phyloP scores from a whole-genome alignment of 1,140 invertebrate genomes.

The Calliopsis andreniformis region DNA sequence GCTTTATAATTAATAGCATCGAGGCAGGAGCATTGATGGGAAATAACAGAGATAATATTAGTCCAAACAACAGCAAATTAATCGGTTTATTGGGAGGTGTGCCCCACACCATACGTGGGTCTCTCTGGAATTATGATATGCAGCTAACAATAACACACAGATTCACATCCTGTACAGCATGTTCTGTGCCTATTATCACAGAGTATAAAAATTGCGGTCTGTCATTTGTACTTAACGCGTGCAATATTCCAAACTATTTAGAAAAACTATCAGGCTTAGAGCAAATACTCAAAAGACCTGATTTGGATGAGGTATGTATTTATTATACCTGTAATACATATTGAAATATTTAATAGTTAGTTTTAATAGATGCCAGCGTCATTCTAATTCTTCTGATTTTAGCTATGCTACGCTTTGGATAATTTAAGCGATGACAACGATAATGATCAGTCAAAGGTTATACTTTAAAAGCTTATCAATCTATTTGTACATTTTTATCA shows the following conservation, averaged over 20 bases:
- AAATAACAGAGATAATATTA: conserved; percentile 84
- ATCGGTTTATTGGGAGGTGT: conserved; percentile 90
- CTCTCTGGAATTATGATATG: conserved; percentile 90
- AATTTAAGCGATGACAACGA: conserved; percentile 69
- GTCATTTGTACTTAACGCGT: conserved; percentile 92
- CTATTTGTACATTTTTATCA: not conserved
- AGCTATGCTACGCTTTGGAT: conserved; percentile 74
- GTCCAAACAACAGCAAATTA: conserved; percentile 80
- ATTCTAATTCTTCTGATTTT: conserved; percentile 41
- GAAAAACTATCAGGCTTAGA: conserved; percentile 94
- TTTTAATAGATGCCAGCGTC: too few relatives aligned
- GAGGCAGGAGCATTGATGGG: conserved; percentile 74
- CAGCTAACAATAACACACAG: conserved; percentile 91
- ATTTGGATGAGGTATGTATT: conserved; percentile 84
- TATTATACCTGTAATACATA: not conserved
- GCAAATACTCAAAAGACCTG: conserved; percentile 86
- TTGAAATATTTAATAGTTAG: not conserved
- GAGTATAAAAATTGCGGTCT: conserved; percentile 86
- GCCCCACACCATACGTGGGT: conserved; percentile 97
- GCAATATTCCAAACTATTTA: conserved; percentile 91
- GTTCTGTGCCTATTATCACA: conserved; percentile 87
- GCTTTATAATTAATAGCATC: conserved; percentile 70
- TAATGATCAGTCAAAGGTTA: not conserved
- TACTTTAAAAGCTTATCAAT: not conserved
- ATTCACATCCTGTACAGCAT: conserved; percentile 96